Conservation (phyloP, 2,888 invertebrate species). For the Ophion ellenae region DNA sequence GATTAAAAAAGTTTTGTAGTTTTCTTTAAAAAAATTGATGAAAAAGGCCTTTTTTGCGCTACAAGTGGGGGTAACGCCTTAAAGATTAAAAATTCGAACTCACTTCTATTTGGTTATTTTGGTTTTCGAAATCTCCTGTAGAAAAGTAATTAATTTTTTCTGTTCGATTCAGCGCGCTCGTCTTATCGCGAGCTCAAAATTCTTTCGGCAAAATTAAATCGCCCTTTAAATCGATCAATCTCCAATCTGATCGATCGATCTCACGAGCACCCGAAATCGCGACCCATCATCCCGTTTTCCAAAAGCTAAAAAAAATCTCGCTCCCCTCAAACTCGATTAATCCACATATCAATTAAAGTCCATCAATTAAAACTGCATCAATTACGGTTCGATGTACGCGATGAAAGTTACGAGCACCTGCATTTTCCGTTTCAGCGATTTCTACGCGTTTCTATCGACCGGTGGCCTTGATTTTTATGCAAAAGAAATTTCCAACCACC, state of each 20-base stretch:
- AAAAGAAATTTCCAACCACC: constrained; percentile 5
- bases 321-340: neutral
- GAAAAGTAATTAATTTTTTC: neutral
- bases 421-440: constrained; percentile 35
- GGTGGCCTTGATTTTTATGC: constrained; percentile 32
- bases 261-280: neutral
- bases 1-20: too few species aligned
- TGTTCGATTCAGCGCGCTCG: neutral
- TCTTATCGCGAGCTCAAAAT: neutral
- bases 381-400: constrained; percentile 18
- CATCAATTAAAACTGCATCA: constrained; percentile 3
- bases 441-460: constrained; percentile 12
- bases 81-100: too few species aligned
- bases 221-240: neutral
- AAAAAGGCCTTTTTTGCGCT: too few species aligned
- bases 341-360: neutral
- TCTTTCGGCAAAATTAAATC: neutral
- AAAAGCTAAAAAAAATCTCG: neutral
- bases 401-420: constrained; percentile 19
- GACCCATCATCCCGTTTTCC: neutral
- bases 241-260: neutral
- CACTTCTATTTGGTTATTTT: too few species aligned
- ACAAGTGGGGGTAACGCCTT: too few species aligned
- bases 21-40: too few species aligned
- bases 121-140: too few species aligned